A percentile compares a stretch with the other conserved stretches of the same genome.
Evolutionary conservation across 2,888 invertebrate species (phyloP).

Genomic region (Aromia moschata): DNA sequence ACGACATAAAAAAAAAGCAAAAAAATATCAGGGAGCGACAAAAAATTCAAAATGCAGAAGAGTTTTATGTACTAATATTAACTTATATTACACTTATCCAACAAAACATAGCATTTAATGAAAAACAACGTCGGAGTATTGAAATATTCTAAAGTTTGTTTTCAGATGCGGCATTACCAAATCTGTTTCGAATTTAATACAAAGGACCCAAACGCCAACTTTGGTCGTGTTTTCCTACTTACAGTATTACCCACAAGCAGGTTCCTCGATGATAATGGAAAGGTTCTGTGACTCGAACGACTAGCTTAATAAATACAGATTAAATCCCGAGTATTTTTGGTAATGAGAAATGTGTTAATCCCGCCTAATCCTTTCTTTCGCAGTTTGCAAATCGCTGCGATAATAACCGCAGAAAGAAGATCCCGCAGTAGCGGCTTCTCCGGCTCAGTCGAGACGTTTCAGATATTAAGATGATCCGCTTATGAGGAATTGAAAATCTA

Average conservation of each 20-base stretch:
- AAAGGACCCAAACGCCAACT: no score
- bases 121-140: no score
- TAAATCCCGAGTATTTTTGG: constrained; percentile 18
- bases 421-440: constrained; percentile 3
- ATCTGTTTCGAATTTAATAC: no score
- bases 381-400: constrained; percentile 26
- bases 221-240: not conserved
- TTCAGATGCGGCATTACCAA: no score
- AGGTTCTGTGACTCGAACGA: not conserved
- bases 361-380: constrained; percentile 19
- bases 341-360: constrained; percentile 28
- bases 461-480: constrained; percentile 34
- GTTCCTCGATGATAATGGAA: not conserved
- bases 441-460: constrained; percentile 19
- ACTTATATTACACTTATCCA: no score
- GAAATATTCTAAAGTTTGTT: no score
- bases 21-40: no score
- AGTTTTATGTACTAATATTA: no score
- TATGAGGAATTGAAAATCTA: constrained; percentile 29
- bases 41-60: no score
- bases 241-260: not conserved
- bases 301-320: constrained; percentile 16
- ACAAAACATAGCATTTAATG: no score
- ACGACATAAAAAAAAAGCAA: no score
- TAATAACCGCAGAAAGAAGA: constrained; percentile 19